Evolutionary conservation across 23 tunicate species (phyloP).

Genomic region (Clavelina lepadiformis): DNA sequence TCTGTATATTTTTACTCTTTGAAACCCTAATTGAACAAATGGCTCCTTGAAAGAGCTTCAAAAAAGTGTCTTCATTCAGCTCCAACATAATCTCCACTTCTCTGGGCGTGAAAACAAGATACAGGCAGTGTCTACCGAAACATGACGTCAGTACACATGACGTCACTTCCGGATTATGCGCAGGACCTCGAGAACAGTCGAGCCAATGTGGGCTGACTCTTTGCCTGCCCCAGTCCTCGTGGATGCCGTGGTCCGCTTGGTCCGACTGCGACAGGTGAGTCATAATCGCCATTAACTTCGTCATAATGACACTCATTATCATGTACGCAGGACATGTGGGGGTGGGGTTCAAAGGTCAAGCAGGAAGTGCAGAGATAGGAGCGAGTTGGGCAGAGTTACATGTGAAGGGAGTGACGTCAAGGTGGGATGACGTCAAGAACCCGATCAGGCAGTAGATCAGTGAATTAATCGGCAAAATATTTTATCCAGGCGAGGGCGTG

Average conservation of each 20-base stretch:
- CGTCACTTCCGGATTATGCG: no score
- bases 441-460: no score
- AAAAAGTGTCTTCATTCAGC: background rate
- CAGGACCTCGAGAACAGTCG: constrained; percentile 16
- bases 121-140: constrained; percentile 5
- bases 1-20: no score
- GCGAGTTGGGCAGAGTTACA: no score
- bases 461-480: no score
- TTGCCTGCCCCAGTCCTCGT: constrained; percentile 4
- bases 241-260: constrained; percentile 40
- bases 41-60: no score
- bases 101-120: background rate
- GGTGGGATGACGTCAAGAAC: no score
- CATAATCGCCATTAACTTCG: no score
- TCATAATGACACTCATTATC: no score
- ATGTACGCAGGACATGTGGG: constrained; percentile 4
- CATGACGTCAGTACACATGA: no score
- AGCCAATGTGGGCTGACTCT: constrained; percentile 28
- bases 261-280: constrained; percentile 46
- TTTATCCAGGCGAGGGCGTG: constrained; percentile 18
- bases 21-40: no score
- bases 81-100: background rate
- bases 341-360: constrained; percentile 1
- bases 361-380: background rate
- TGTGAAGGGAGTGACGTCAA: no score